phyloP scores from a whole-genome alignment of 2,888 invertebrate genomes.

The Choreutis nemorana region DNA sequence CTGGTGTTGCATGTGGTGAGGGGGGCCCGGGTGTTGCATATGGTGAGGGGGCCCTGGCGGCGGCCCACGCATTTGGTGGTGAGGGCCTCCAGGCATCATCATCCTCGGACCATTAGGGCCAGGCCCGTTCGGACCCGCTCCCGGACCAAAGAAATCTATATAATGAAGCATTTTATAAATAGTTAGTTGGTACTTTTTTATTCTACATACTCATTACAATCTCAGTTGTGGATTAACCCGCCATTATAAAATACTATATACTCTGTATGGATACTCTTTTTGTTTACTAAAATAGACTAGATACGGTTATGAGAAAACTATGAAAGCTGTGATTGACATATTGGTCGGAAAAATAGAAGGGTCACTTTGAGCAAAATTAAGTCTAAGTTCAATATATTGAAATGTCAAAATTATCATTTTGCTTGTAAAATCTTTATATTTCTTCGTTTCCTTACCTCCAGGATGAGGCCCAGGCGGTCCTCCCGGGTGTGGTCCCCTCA shows the following conservation, averaged over 20 bases:
- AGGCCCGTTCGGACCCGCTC: slow-evolving; percentile 54
- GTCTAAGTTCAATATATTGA: too few relatives aligned
- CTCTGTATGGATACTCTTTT: background rate
- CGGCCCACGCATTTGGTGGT: slow-evolving; percentile 49
- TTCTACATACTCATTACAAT: too few relatives aligned
- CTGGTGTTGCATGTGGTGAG: slow-evolving; percentile 55
- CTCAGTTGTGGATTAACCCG: too few relatives aligned
- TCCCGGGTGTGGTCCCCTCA: slow-evolving; percentile 69
- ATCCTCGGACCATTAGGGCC: slow-evolving; percentile 53
- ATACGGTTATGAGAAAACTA: too few relatives aligned
- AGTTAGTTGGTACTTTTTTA: background rate
- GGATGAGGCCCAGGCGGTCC: slow-evolving; percentile 69
- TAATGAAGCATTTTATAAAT: background rate
- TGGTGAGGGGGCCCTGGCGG: slow-evolving; percentile 47
- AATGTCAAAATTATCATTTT: too few relatives aligned
- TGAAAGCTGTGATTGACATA: too few relatives aligned
- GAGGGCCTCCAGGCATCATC: slow-evolving; percentile 45
- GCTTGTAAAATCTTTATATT: too few relatives aligned
- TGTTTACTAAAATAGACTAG: too few relatives aligned
- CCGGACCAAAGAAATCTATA: slow-evolving; percentile 57
- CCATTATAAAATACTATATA: background rate
- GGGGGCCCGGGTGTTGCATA: slow-evolving; percentile 21
- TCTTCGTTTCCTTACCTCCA: slow-evolving; percentile 62
- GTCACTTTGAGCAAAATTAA: too few relatives aligned
- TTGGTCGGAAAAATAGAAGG: too few relatives aligned